These are phyloP conservation scores for Yponomeuta malinellus DNA, from an alignment of 2,888 invertebrate genomes.

Conservation along the genomic window DNA sequence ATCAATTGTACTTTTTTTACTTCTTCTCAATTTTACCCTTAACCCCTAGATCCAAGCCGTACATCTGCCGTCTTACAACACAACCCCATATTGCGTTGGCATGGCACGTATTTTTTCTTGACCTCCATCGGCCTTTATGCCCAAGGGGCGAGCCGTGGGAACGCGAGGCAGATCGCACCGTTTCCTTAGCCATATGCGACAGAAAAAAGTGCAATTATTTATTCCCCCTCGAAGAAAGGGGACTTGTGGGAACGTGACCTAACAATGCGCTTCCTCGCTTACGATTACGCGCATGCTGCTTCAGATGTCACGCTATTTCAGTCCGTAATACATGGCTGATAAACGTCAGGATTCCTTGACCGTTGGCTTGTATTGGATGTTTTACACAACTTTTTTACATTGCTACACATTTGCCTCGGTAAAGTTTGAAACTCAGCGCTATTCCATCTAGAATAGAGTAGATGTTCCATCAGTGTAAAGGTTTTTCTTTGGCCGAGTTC, in stretches of 20 bases:
- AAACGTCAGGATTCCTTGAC: conserved; percentile 38
- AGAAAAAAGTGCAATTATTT: conserved; percentile 76
- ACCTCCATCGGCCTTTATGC: conserved; percentile 68
- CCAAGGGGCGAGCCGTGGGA: conserved; percentile 73
- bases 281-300: conserved; percentile 45
- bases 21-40: conserved; percentile 54
- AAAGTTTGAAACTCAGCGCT: conserved; percentile 30
- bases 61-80: conserved; percentile 67
- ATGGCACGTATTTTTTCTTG: conserved; percentile 73
- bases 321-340: not conserved
- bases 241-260: conserved; percentile 76
- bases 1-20: conserved; percentile 54
- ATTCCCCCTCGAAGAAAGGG: conserved; percentile 74
- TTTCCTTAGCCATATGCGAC: conserved; percentile 75
- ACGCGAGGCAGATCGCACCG: conserved; percentile 68
- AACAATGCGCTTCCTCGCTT: conserved; percentile 75
- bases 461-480: not conserved
- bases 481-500: conserved; percentile 42
- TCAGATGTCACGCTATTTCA: not conserved
- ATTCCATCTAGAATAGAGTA: conserved; percentile 20
- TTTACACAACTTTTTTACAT: conserved; percentile 52
- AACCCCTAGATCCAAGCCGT: conserved; percentile 39
- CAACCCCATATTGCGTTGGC: conserved; percentile 63
- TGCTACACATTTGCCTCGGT: conserved; percentile 29
- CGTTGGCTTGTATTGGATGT: conserved; percentile 37